Percentiles rank a stretch among this genome's conserved stretches.
Conservation (phyloP, 2,113 vertebrate genomes). For the Corydoras maculifer region DNA sequence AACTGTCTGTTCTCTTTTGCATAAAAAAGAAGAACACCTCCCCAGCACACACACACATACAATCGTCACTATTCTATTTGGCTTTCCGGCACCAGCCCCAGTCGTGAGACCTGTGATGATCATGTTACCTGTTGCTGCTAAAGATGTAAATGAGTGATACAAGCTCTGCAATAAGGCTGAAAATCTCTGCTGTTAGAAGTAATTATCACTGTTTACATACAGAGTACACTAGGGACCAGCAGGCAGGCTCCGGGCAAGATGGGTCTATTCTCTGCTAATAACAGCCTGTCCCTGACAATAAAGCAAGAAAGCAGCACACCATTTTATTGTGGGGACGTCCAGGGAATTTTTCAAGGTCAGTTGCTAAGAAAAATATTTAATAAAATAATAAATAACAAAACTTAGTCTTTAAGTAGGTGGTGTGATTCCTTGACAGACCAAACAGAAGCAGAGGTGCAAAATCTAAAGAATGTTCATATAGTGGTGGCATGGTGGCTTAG, state of each 20-base stretch:
- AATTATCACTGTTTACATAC: neutral
- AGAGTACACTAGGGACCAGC: neutral
- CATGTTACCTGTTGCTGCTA: conserved; percentile 4
- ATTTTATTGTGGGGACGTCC: neutral
- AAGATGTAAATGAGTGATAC: neutral
- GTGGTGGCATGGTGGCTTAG: too few species aligned
- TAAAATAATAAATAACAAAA: neutral
- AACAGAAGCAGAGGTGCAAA: too few species aligned
- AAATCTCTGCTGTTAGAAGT: neutral
- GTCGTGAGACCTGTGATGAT: neutral
- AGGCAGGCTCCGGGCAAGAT: neutral
- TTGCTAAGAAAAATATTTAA: neutral
- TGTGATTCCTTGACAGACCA: too few species aligned
- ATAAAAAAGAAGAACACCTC: too few species aligned
- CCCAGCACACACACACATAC: too few species aligned
- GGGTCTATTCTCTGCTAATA: conserved; percentile 16
- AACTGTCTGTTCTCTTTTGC: too few species aligned
- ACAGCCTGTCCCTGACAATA: conserved; percentile 9
- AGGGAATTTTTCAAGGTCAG: neutral
- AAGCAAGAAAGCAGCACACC: neutral
- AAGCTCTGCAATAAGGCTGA: neutral
- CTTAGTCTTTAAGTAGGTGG: neutral
- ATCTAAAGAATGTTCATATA: too few species aligned
- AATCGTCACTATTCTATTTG: neutral
- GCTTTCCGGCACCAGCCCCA: neutral